phyloP scores from a whole-genome alignment of 2,888 invertebrate species.

The Noctua pronuba region DNA sequence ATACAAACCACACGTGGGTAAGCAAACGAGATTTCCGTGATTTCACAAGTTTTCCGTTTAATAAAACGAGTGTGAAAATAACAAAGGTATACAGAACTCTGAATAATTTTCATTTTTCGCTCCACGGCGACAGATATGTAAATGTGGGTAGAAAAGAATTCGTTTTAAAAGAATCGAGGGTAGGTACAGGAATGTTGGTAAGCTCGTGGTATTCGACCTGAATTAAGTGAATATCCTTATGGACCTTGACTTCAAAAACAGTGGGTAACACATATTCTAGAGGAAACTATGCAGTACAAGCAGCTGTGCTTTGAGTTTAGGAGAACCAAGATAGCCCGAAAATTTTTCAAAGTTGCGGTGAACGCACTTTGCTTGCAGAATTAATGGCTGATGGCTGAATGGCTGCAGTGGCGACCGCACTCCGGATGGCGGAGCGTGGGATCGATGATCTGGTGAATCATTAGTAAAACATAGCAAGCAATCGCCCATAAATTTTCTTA shows the following conservation, averaged over 20 bases:
- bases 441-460: neutral
- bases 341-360: neutral
- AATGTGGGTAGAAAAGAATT: slow-evolving; percentile 55
- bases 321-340: neutral
- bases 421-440: neutral
- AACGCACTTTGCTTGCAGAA: neutral
- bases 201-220: slow-evolving; percentile 15
- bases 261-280: neutral
- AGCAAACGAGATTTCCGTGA: slow-evolving; percentile 1
- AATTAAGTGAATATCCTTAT: slow-evolving; percentile 29
- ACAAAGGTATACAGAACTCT: slow-evolving; percentile 49
- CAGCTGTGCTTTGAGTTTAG: neutral
- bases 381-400: neutral
- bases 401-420: neutral
- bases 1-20: slow-evolving; percentile 13
- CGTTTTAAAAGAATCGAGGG: slow-evolving; percentile 57
- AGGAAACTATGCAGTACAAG: neutral
- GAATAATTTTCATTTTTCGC: slow-evolving; percentile 61
- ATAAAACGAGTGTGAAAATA: slow-evolving; percentile 49
- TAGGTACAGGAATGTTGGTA: slow-evolving; percentile 39
- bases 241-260: slow-evolving; percentile 15
- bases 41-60: slow-evolving; percentile 30
- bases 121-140: slow-evolving; percentile 56
- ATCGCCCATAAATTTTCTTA: neutral
- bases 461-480: neutral